These are phyloP conservation scores for Menidia beryllina DNA, from an alignment of 2,113 vertebrate species.

Conservation along the genomic window DNA sequence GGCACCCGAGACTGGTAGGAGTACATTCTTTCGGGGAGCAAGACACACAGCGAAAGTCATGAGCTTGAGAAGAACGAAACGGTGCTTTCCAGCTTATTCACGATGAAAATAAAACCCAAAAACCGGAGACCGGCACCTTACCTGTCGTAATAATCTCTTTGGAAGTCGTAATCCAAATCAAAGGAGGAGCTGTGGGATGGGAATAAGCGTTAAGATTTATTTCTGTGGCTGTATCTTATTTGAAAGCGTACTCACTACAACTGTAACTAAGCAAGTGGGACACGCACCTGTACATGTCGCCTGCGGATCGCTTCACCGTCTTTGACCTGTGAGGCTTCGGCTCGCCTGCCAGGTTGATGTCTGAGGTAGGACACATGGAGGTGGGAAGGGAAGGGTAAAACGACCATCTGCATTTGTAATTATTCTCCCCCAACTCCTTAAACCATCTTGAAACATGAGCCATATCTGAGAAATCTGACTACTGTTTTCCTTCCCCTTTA, in stretches of 20 bases:
- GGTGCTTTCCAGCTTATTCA: no score
- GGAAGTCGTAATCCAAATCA: constrained; percentile 91
- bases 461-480: background rate
- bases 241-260: no score
- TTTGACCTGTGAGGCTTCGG: constrained; percentile 91
- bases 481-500: background rate
- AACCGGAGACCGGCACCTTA: constrained; percentile 60
- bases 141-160: constrained; percentile 91
- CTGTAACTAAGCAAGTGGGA: background rate
- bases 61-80: no score
- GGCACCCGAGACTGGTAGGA: constrained; percentile 85
- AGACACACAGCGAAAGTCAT: no score
- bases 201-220: background rate
- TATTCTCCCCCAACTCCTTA: background rate
- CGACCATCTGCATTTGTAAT: background rate
- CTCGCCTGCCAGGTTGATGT: constrained; percentile 92
- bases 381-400: background rate
- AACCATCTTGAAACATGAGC: no score
- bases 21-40: constrained; percentile 81
- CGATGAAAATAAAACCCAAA: no score
- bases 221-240: background rate
- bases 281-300: constrained; percentile 90
- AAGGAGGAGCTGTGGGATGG: constrained; percentile 85
- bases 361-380: constrained; percentile 59
- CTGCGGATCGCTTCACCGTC: constrained; percentile 88